Percentiles rank a stretch among this genome's conserved stretches.
phyloP scores from a whole-genome alignment of 2,113 vertebrate genomes.

The Agapornis roseicollis region DNA sequence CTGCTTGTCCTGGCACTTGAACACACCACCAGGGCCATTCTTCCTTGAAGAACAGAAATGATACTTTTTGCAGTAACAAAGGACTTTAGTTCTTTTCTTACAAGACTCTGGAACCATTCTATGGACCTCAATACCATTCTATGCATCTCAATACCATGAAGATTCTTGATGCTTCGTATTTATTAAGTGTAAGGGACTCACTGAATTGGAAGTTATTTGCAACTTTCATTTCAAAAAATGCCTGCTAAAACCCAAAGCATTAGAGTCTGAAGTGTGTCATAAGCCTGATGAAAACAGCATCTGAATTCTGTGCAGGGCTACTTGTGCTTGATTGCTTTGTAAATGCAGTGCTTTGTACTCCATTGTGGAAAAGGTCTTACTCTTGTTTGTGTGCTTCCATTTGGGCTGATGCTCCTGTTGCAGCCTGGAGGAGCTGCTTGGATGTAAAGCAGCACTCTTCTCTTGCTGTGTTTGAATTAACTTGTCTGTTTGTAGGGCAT shows the following conservation, averaged over 20 bases:
- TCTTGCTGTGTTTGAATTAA: background rate
- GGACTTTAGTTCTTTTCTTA: background rate
- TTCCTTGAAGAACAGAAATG: background rate
- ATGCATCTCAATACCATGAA: background rate
- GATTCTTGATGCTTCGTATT: slow-evolving; percentile 24
- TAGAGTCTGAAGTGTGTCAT: background rate
- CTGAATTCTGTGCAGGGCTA: background rate
- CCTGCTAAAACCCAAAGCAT: background rate
- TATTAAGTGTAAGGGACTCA: slow-evolving; percentile 4
- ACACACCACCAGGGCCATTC: background rate
- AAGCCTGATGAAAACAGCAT: background rate
- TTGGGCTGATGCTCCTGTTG: background rate
- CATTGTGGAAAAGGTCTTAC: background rate
- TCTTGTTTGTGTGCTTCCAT: background rate
- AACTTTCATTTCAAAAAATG: background rate
- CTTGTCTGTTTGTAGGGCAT: background rate
- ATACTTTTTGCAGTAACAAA: background rate
- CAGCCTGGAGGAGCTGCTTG: background rate
- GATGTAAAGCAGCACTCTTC: background rate
- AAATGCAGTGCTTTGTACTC: background rate
- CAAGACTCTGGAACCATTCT: background rate
- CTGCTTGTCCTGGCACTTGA: background rate
- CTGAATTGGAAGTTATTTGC: background rate
- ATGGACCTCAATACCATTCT: background rate
- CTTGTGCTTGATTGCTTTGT: background rate